Base-by-base conservation (phyloP, 2,888 invertebrate species). In the Oxystoma pomonae region DNA sequence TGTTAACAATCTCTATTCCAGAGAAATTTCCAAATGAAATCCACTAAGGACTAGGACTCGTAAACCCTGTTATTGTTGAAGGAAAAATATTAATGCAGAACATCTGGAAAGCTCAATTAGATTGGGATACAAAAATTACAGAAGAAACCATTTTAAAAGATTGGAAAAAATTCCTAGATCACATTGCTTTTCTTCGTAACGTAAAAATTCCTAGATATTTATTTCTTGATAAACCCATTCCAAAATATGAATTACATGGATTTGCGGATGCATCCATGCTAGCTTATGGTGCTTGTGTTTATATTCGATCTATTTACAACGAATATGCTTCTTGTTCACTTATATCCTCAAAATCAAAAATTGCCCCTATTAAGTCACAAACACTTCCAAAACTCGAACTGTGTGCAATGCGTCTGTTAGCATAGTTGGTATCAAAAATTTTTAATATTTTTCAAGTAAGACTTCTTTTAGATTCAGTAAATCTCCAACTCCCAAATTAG, bases 21-120 rank as follows among this genome's bases (percentile, higher is more conserved):
- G 17, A 58, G 16, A 22, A 20, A 17, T 7, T 19, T n/a, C n/a
- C n/a, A n/a, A n/a, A n/a, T n/a, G n/a, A n/a, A n/a, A n/a, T n/a
- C n/a, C n/a, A n/a, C n/a, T n/a, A n/a, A 17, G n/a, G 3, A 19
- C 7, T 69, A 53, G 67, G 67, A 9, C 49, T 67, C 2, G 57
- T 67, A 50, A 60, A 58, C 20, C 66, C 62, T 16, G 60, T 67
- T 0, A 62, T 65, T 20, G 58, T 69, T 1, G 49, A 52, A n/a
- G 65, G 58, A 20, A 68, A 67, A 61, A 21, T 69, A 5, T 61
- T 68, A 7, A 69, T 69, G 57, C 67, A 68, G 52, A 60, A 58
- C 55, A 18, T 68, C 1, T 68, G 66, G 66, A 3, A 56, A n/a
- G 7, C 51, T 9, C 60, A 68, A 50, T 9, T 65, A 7, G 57